Conservation (phyloP, 2,797 vertebrate species). For the Anas georgica region DNA sequence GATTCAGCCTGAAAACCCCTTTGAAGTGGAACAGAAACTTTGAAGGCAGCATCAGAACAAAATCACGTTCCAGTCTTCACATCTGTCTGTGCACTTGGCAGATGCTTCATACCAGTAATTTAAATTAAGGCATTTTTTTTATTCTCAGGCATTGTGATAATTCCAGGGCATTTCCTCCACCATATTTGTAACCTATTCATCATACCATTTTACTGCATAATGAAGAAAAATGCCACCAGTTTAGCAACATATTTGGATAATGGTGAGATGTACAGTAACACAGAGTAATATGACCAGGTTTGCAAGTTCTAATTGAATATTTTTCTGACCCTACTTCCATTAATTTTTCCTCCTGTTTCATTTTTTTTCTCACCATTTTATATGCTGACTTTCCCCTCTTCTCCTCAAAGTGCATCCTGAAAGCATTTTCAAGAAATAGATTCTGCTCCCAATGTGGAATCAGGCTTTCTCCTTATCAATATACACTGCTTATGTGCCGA, state of each 20-base stretch:
- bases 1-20: slow-evolving; percentile 21
- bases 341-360: slow-evolving; percentile 70
- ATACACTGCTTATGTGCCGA: slow-evolving; percentile 55
- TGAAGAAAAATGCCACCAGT: slow-evolving; percentile 80
- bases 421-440: slow-evolving; percentile 61
- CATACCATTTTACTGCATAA: slow-evolving; percentile 73
- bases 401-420: background rate
- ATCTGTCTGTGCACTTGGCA: slow-evolving; percentile 41
- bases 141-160: slow-evolving; percentile 50
- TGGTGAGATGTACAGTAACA: slow-evolving; percentile 76
- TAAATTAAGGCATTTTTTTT: slow-evolving; percentile 49
- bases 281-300: slow-evolving; percentile 72
- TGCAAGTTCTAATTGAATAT: slow-evolving; percentile 79
- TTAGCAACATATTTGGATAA: slow-evolving; percentile 78
- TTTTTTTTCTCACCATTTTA: slow-evolving; percentile 50
- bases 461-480: slow-evolving; percentile 53
- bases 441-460: slow-evolving; percentile 49
- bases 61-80: slow-evolving; percentile 14
- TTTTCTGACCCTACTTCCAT: slow-evolving; percentile 71
- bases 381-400: background rate
- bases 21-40: slow-evolving; percentile 50
- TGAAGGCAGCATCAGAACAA: slow-evolving; percentile 35
- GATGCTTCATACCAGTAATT: slow-evolving; percentile 40
- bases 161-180: slow-evolving; percentile 59
- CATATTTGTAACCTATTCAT: slow-evolving; percentile 75